Conservation (phyloP, 37 sponge, comb jelly and placozoan genomes). For the Agelas oroides region DNA sequence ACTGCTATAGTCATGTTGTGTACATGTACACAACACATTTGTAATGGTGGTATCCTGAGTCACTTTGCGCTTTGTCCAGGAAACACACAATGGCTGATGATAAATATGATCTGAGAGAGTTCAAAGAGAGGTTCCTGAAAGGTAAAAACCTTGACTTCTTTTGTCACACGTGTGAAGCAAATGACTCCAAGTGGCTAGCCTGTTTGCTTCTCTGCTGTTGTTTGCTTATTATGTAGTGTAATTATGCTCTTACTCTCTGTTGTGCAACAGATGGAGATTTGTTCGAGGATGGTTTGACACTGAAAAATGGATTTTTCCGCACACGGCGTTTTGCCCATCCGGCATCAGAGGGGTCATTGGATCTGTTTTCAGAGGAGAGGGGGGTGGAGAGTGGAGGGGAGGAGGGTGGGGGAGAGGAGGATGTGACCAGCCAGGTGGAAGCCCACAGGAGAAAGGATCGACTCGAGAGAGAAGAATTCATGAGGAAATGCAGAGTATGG, state of each 20-base stretch:
- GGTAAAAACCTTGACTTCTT: conserved; percentile 46
- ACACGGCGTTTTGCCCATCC: conserved; percentile 65
- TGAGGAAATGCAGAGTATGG: conserved; percentile 65
- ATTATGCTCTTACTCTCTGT: not conserved
- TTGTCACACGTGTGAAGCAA: no score
- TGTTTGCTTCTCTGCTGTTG: not conserved
- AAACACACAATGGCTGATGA: conserved; percentile 82
- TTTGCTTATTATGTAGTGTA: not conserved
- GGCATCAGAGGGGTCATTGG: conserved; percentile 77
- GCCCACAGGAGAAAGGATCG: conserved; percentile 62
- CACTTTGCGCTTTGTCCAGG: conserved; percentile 44
- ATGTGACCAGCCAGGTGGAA: conserved; percentile 41
- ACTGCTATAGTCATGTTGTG: not conserved
- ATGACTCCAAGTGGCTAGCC: no score
- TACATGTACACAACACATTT: no score
- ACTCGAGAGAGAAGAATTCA: conserved; percentile 85
- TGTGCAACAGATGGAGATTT: conserved; percentile 80
- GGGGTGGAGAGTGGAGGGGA: conserved; percentile 45
- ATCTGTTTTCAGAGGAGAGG: conserved; percentile 74
- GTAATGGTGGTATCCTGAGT: no score
- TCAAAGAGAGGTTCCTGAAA: conserved; percentile 84
- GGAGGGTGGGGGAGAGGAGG: conserved; percentile 50
- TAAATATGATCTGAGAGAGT: conserved; percentile 70
- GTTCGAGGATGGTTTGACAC: conserved; percentile 81
- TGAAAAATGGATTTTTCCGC: conserved; percentile 91